phyloP scores from a whole-genome alignment of 1,140 invertebrate species.

The Cryptotermes secundus region DNA sequence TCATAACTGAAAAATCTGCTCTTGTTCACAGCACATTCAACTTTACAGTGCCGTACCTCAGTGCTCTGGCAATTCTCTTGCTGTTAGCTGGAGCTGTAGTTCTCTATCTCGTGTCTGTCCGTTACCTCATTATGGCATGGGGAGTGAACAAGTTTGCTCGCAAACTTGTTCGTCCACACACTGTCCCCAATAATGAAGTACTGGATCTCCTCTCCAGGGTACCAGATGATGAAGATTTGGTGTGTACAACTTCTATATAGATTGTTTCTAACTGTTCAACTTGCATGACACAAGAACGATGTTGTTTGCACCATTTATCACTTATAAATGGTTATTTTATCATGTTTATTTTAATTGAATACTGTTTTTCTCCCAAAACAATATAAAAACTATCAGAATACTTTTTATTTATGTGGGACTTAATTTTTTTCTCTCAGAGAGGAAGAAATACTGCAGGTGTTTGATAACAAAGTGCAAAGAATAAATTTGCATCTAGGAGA shows the following conservation, averaged over 20 bases:
- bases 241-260: constrained; percentile 51
- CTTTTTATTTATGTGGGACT: too few species aligned
- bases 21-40: constrained; percentile 82
- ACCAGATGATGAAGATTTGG: constrained; percentile 91
- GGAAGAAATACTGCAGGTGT: too few species aligned
- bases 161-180: constrained; percentile 88
- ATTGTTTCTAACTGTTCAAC: too few species aligned
- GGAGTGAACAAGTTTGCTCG: constrained; percentile 97
- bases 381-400: too few species aligned
- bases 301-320: too few species aligned
- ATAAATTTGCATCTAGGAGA: too few species aligned
- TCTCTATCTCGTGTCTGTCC: constrained; percentile 86
- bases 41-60: constrained; percentile 95
- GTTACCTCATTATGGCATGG: constrained; percentile 93
- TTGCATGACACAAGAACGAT: too few species aligned
- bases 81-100: constrained; percentile 70
- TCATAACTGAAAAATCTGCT: constrained; percentile 35
- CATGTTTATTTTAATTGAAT: too few species aligned
- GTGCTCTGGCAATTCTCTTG: constrained; percentile 84
- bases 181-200: constrained; percentile 96
- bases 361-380: too few species aligned
- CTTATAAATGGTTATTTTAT: too few species aligned
- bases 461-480: too few species aligned
- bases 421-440: too few species aligned
- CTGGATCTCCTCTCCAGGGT: constrained; percentile 94